phyloP scores from a whole-genome alignment of 2,888 invertebrate species.

The Pocota personata region DNA sequence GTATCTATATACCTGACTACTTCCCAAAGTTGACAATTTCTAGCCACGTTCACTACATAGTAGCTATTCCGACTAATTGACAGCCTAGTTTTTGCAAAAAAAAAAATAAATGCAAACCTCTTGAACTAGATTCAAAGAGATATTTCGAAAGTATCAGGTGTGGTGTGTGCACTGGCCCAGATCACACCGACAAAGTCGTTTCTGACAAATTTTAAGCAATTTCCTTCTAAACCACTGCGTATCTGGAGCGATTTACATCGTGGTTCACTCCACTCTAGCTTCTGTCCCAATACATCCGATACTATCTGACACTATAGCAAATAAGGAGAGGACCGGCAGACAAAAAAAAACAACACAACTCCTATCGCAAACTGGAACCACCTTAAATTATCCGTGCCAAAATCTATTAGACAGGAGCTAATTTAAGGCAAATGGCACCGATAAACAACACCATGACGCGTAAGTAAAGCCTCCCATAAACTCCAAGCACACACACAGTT shows the following conservation, averaged over 20 bases:
- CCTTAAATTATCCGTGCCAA: constrained; percentile 73
- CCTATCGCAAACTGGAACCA: constrained; percentile 55
- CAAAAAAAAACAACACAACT: background rate
- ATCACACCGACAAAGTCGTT: constrained; percentile 61
- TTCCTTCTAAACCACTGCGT: constrained; percentile 63
- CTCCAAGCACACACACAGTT: background rate
- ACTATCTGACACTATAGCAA: constrained; percentile 34
- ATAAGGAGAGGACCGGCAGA: constrained; percentile 49
- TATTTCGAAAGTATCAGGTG: constrained; percentile 66
- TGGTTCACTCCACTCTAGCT: constrained; percentile 54
- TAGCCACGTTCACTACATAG: background rate
- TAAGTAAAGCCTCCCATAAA: constrained; percentile 64
- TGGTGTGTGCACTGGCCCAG: constrained; percentile 70
- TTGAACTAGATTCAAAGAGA: constrained; percentile 22
- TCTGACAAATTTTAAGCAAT: constrained; percentile 73
- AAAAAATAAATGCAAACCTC: background rate
- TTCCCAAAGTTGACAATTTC: too few species aligned
- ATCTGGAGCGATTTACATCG: constrained; percentile 65
- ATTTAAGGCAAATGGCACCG: constrained; percentile 73
- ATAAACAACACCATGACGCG: constrained; percentile 73
- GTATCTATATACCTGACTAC: too few species aligned
- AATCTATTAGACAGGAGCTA: constrained; percentile 74
- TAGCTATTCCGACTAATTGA: background rate
- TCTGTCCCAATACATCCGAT: constrained; percentile 67
- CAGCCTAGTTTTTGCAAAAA: background rate